Percentiles rank a stretch among this genome's conserved stretches.
Evolutionary conservation across 2,797 vertebrate species (phyloP).

Genomic region (Neopelma chrysocephalum): DNA sequence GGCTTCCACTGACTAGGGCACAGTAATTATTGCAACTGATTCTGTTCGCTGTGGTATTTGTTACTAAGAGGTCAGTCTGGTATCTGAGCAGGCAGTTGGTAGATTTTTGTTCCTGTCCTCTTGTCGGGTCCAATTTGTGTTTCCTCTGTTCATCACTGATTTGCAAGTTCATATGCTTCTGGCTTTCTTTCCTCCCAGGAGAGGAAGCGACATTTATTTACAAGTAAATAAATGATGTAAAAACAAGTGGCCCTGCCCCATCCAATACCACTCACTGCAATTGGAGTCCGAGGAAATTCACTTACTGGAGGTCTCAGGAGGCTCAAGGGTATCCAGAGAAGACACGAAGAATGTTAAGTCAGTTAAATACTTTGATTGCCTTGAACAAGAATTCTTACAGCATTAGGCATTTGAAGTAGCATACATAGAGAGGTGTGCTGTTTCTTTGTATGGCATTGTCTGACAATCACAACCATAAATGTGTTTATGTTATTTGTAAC

Average conservation of each 20-base stretch:
- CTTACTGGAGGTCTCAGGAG: not conserved
- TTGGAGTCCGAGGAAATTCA: slow-evolving; percentile 6
- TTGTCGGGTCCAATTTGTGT: slow-evolving; percentile 29
- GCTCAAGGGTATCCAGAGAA: not conserved
- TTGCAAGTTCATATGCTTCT: slow-evolving; percentile 47
- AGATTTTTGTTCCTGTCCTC: not conserved
- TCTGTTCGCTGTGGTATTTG: not conserved
- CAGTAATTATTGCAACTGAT: not conserved
- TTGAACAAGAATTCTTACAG: not conserved
- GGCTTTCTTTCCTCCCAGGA: slow-evolving; percentile 20
- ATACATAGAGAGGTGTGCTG: rapidly evolving
- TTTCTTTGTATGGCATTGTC: not conserved
- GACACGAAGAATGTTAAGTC: not conserved
- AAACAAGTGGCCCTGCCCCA: slow-evolving; percentile 3
- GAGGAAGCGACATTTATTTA: not conserved
- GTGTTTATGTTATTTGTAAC: not conserved
- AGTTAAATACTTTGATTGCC: not conserved
- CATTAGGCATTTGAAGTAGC: not conserved
- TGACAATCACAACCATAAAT: not conserved
- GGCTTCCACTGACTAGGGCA: not conserved
- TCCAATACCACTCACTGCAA: slow-evolving; percentile 8
- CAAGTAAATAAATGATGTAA: slow-evolving; percentile 21
- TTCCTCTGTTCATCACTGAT: slow-evolving; percentile 20
- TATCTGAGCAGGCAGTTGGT: slow-evolving; percentile 7
- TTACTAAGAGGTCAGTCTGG: not conserved